phyloP scores from a whole-genome alignment of 2,888 invertebrate species.

The Deilephila elpenor region DNA sequence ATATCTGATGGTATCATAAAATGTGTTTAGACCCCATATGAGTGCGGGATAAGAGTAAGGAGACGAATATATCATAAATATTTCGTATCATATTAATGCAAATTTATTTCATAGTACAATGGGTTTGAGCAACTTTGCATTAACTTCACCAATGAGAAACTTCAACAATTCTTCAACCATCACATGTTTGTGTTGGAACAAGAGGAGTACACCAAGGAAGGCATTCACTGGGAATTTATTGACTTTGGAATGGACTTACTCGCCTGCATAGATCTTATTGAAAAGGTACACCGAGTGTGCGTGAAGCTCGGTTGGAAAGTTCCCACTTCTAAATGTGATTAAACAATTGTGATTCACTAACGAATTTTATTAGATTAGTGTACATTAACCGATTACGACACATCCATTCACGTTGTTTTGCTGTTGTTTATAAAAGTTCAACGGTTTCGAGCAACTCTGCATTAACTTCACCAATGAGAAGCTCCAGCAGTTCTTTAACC shows the following conservation, averaged over 20 bases:
- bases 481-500: conserved; percentile 99
- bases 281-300: conserved; percentile 91
- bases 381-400: conserved; percentile 40
- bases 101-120: conserved; percentile 91
- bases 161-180: conserved; percentile 99
- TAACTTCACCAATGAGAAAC: conserved; percentile 99
- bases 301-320: conserved; percentile 58
- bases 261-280: conserved; percentile 99
- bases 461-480: conserved; percentile 99
- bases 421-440: conserved; percentile 87
- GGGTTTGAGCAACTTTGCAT: conserved; percentile 99
- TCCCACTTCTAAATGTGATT: conserved; percentile 42
- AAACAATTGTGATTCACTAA: conserved; percentile 56
- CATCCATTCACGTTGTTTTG: conserved; percentile 42
- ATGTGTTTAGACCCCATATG: not conserved
- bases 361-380: conserved; percentile 55
- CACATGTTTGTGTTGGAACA: conserved; percentile 99
- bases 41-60: not conserved
- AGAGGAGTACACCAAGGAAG: conserved; percentile 99
- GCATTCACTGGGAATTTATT: conserved; percentile 99
- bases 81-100: conserved; percentile 59
- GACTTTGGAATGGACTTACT: conserved; percentile 99
- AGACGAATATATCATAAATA: not conserved
- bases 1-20: not conserved
- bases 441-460: conserved; percentile 99